These are phyloP conservation scores for Neodiprion fabricii DNA, from an alignment of 1,140 invertebrate species.

Conservation along the genomic window DNA sequence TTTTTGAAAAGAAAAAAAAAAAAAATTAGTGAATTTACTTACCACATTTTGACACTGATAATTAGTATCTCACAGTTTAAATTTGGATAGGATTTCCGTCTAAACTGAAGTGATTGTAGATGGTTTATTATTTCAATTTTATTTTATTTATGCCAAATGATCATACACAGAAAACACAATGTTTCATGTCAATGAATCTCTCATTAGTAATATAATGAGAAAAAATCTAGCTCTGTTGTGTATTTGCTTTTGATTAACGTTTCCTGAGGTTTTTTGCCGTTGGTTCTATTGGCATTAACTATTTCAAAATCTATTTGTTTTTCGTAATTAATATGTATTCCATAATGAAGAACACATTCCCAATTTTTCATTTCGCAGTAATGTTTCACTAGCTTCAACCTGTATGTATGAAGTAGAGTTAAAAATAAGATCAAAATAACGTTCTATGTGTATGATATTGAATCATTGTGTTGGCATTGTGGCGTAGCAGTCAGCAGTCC, in stretches of 20 bases:
- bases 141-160: conserved; percentile 49
- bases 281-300: background rate
- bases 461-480: conserved; percentile 42
- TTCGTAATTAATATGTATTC: background rate
- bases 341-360: background rate
- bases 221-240: too few relatives aligned
- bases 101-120: too few relatives aligned
- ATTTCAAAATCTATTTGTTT: background rate
- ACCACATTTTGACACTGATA: too few relatives aligned
- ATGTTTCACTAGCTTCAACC: conserved; percentile 1
- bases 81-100: too few relatives aligned
- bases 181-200: conserved; percentile 7
- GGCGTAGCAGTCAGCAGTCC: conserved; percentile 52
- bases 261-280: too few relatives aligned
- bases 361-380: background rate
- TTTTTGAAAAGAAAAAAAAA: too few relatives aligned
- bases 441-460: conserved; percentile 35
- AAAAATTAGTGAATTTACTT: too few relatives aligned
- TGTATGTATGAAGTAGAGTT: conserved; percentile 27
- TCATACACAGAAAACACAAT: conserved; percentile 46
- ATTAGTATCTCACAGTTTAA: too few relatives aligned
- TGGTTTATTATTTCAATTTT: conserved; percentile 41
- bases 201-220: background rate
- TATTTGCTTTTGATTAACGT: background rate
- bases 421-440: conserved; percentile 25